Percentiles rank a stretch among this genome's conserved stretches.
These are phyloP conservation scores for Mixornis gularis DNA, from an alignment of 2,113 vertebrate genomes.

Conservation along the genomic window DNA sequence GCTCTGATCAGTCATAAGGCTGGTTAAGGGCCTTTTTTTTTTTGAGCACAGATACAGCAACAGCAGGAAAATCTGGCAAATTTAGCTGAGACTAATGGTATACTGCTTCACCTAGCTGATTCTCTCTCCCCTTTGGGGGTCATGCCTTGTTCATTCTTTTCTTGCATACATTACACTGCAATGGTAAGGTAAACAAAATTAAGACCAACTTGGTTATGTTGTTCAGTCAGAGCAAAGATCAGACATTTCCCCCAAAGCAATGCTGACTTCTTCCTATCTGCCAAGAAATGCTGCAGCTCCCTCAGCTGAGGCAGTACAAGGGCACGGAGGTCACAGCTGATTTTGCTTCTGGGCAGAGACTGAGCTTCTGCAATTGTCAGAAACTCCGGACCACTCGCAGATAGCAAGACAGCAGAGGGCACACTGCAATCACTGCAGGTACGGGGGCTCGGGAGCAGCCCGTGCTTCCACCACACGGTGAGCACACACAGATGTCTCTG, in stretches of 20 bases:
- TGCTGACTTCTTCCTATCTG: not conserved
- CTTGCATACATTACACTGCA: not conserved
- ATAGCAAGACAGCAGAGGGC: conserved; percentile 40
- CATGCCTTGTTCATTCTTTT: not conserved
- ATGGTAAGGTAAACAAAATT: not conserved
- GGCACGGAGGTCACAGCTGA: not conserved
- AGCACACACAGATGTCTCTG: not conserved
- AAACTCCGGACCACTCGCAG: accelerated
- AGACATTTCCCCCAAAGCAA: not conserved
- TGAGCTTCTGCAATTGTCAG: not conserved
- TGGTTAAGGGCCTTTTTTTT: not conserved
- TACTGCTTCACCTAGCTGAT: not conserved
- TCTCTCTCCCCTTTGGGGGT: not conserved
- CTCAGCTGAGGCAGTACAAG: not conserved
- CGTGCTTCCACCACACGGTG: accelerated
- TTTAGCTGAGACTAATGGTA: not conserved
- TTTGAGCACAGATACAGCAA: not conserved
- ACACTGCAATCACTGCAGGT: conserved; percentile 9
- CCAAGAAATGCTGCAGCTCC: not conserved
- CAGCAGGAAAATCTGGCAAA: not conserved
- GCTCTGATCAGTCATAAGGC: not conserved
- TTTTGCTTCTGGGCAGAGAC: not conserved
- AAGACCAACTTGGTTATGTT: not conserved
- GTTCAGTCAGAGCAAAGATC: not conserved
- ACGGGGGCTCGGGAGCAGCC: accelerated